Evolutionary conservation across 2,113 vertebrate species (phyloP).

Genomic region (Hiodon alosoides): DNA sequence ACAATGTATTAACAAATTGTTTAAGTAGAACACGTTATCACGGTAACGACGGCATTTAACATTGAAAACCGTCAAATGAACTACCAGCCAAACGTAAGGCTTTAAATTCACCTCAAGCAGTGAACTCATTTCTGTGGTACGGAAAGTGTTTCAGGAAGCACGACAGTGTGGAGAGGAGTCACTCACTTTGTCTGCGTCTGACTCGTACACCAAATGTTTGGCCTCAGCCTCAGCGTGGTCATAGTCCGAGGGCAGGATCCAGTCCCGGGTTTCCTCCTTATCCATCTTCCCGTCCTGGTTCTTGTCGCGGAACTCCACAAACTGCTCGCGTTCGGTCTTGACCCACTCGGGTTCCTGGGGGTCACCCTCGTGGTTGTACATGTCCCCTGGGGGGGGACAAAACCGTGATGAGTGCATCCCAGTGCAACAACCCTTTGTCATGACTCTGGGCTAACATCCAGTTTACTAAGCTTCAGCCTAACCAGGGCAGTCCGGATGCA

Average conservation of each 20-base stretch:
- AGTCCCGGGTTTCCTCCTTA: constrained; percentile 90
- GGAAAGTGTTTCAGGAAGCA: too few species aligned
- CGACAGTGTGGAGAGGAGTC: too few species aligned
- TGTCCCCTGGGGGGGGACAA: constrained; percentile 70
- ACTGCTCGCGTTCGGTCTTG: constrained; percentile 88
- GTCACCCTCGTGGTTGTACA: constrained; percentile 89
- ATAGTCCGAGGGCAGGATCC: constrained; percentile 93
- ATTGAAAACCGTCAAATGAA: too few species aligned
- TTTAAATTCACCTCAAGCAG: too few species aligned
- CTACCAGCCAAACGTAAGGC: too few species aligned
- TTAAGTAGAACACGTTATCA: too few species aligned
- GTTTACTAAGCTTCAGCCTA: too few species aligned
- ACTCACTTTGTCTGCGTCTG: constrained; percentile 82
- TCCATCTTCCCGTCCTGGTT: constrained; percentile 95
- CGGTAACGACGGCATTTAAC: too few species aligned
- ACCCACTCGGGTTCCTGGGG: constrained; percentile 90
- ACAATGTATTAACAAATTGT: too few species aligned
- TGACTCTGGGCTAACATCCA: too few species aligned
- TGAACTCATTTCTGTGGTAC: too few species aligned
- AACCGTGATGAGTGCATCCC: neutral
- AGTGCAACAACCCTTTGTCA: neutral
- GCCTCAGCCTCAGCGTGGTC: constrained; percentile 95
- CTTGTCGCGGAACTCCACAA: constrained; percentile 90
- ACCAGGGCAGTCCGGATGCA: too few species aligned
- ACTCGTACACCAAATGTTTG: constrained; percentile 90